Evolutionary conservation across 2,113 vertebrate genomes (phyloP), one percentile per base, ranked within the genome.

Genomic region (Verasper variegatus): DNA sequence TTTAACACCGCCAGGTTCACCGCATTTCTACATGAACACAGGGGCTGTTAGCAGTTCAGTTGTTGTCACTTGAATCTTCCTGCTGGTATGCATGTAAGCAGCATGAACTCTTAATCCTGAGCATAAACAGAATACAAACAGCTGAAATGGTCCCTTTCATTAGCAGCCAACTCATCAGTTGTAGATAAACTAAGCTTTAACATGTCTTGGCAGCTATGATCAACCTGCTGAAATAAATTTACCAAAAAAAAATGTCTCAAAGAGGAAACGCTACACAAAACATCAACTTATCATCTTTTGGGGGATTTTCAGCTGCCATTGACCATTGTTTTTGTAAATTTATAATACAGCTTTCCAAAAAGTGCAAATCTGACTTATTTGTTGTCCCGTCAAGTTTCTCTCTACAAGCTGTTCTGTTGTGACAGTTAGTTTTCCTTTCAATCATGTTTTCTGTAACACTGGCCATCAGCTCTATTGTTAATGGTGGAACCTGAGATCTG

Each of bases 1-100:
- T 92, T 92, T 90, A 92, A 92, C 84, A 92, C 90, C 80, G 90
- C 90, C 90, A 92, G 91, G 89, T 92, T 92, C 87, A 92, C 91
- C 69, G 88, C 88, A 71, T 92, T 92, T 92, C 91, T 92, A 92
- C 74, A 89, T 89, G 81, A 89, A 92, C 89, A 92, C 86, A 92
- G 86, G 83, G 74, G 74, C 86, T 83, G 91, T 92, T 92, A 92
- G 91, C 82, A 76, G 77, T 80, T 81, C 60, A 79, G 56, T 51
- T 45, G 63, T 47, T 51, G 67, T 49, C 51, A 76, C 17, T 52
- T 73, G 42, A 76, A 40, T 80, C 71, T 49, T 86, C 71, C 77
- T 75, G 61, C 74, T 86, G 76, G 71, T 68, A 73, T 69, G 56
- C 55, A 78, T 60, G 55, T 74, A 71, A 81, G 47, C 60, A 78